A percentile compares a stretch with the other conserved stretches of the same genome.
These are phyloP conservation scores for Australoheros facetus DNA, from an alignment of 2,797 vertebrate species.

Conservation along the genomic window DNA sequence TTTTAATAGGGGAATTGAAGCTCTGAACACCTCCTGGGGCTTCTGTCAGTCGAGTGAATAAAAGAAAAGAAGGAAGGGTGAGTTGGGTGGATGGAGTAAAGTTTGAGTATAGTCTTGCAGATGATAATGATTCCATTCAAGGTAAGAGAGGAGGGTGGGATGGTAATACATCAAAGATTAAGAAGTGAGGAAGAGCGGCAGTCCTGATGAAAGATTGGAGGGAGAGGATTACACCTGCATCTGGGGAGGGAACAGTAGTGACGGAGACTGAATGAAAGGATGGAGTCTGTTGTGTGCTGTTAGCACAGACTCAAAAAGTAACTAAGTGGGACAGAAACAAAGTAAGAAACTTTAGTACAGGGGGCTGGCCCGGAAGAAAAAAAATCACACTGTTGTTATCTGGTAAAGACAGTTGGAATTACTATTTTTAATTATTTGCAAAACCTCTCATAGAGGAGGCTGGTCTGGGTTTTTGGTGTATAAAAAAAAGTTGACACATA, in stretches of 20 bases:
- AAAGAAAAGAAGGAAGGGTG: neutral
- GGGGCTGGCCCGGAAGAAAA: no score
- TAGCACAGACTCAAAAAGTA: constrained; percentile 22
- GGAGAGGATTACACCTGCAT: constrained; percentile 48
- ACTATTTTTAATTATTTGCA: neutral
- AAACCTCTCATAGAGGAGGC: neutral
- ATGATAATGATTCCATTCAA: constrained; percentile 69
- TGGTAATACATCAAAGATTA: constrained; percentile 64
- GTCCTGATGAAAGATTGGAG: constrained; percentile 50
- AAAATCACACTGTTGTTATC: neutral
- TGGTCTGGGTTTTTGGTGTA: neutral
- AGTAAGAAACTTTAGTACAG: constrained; percentile 8
- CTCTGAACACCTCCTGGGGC: constrained; percentile 17
- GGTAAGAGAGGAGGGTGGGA: constrained; percentile 48
- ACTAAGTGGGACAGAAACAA: neutral
- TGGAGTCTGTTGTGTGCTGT: constrained; percentile 17
- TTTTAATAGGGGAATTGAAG: constrained; percentile 20
- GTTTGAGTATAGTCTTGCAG: constrained; percentile 42
- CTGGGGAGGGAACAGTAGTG: constrained; percentile 34
- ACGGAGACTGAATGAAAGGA: constrained; percentile 50
- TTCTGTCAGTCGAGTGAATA: constrained; percentile 3
- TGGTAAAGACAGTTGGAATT: neutral
- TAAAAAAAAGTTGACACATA: neutral
- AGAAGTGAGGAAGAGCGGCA: constrained; percentile 49
- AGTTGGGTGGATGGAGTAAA: neutral